Evolutionary conservation across 1,140 invertebrate genomes (phyloP).

Genomic region (Lutraria rhynchaena): DNA sequence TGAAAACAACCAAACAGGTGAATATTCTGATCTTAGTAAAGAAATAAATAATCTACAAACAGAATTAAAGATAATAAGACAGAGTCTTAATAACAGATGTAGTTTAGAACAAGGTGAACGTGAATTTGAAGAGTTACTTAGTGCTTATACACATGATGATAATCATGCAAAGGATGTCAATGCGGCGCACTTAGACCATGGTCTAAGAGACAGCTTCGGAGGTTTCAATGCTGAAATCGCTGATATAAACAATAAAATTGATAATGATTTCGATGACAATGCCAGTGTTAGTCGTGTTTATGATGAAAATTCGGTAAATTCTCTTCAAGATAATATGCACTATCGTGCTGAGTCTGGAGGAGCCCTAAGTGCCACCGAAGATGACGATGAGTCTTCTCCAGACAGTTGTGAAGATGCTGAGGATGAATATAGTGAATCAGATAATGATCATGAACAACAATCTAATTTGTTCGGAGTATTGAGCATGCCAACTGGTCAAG

Average conservation of each 20-base stretch:
- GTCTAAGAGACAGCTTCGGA: slow-evolving; percentile 26
- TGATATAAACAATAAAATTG: background rate
- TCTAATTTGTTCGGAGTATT: background rate
- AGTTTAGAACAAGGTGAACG: background rate
- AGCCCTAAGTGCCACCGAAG: background rate
- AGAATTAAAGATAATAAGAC: slow-evolving; percentile 14
- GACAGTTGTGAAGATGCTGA: slow-evolving; percentile 40
- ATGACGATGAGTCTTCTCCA: background rate
- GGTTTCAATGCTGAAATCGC: slow-evolving; percentile 30
- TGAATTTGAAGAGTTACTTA: background rate
- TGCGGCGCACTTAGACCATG: slow-evolving; percentile 5
- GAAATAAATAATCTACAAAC: slow-evolving; percentile 13
- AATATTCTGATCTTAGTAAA: slow-evolving; percentile 17
- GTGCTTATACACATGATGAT: background rate
- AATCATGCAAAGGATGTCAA: background rate
- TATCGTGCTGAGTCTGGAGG: background rate
- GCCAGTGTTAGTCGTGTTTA: too few species aligned
- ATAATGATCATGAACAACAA: slow-evolving; percentile 16
- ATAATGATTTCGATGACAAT: background rate
- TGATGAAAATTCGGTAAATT: too few species aligned
- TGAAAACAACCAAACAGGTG: background rate
- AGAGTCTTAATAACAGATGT: background rate
- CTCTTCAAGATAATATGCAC: too few species aligned
- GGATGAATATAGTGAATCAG: slow-evolving; percentile 54
- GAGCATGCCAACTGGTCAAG: background rate